Percentiles rank a stretch among this genome's conserved stretches.
Conservation (phyloP, 2,113 vertebrate species). For the Pygoscelis adeliae region DNA sequence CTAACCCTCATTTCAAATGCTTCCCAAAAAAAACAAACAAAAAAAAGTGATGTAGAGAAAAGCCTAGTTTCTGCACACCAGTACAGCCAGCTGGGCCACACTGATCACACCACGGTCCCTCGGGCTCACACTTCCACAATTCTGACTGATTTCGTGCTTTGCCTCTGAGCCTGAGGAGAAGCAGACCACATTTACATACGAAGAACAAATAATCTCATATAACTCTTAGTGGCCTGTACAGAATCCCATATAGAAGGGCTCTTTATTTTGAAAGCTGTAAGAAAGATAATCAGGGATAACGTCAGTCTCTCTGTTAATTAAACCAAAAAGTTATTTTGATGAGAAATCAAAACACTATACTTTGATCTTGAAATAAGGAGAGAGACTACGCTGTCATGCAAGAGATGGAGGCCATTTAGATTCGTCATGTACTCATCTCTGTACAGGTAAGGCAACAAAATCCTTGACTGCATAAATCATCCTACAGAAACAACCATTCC, state of each 20-base stretch:
- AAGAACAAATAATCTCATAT: neutral
- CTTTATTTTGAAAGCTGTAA: neutral
- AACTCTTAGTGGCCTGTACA: neutral
- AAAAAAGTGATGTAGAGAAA: neutral
- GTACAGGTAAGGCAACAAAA: neutral
- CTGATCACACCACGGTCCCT: neutral
- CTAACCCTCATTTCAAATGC: neutral
- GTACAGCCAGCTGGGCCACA: neutral
- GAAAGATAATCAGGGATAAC: neutral
- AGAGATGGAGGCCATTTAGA: neutral
- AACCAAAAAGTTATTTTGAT: neutral
- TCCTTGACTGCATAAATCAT: neutral
- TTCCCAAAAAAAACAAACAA: neutral
- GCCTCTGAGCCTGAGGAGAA: neutral
- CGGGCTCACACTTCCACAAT: accelerated
- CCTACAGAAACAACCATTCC: neutral
- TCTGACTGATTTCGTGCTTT: neutral
- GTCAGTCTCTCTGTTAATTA: neutral
- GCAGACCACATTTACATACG: neutral
- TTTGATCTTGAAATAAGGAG: neutral
- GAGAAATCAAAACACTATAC: neutral
- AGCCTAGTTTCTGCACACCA: neutral
- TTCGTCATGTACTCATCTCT: neutral
- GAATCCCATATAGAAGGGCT: neutral
- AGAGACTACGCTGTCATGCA: neutral